phyloP scores from a whole-genome alignment of 2,113 vertebrate genomes.

The Rafetus swinhoei region DNA sequence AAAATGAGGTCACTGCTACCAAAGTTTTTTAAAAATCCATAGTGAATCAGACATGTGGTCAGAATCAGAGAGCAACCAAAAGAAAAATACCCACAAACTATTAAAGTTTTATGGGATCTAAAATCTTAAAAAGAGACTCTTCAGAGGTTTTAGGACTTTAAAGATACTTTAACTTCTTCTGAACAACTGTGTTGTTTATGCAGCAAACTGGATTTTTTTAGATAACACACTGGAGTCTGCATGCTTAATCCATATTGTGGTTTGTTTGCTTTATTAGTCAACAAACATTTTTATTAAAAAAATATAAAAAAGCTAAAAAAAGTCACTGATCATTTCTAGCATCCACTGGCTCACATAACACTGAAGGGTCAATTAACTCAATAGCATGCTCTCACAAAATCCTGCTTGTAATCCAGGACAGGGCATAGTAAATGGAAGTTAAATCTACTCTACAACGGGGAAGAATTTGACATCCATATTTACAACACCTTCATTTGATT shows the following conservation, averaged over 20 bases:
- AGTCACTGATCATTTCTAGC: constrained; percentile 15
- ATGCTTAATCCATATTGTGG: background rate
- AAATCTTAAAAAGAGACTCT: constrained; percentile 54
- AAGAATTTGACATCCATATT: constrained; percentile 28
- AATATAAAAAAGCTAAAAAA: background rate
- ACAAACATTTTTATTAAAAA: constrained; percentile 22
- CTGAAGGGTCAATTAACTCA: constrained; percentile 5
- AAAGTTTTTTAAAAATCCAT: constrained; percentile 67
- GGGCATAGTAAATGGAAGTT: background rate
- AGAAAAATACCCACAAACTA: background rate
- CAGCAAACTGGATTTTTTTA: constrained; percentile 22
- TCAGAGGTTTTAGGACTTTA: background rate
- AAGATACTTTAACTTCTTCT: constrained; percentile 20
- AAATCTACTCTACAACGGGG: background rate
- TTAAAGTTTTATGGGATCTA: constrained; percentile 37
- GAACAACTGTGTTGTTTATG: background rate
- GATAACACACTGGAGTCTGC: background rate
- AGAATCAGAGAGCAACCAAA: constrained; percentile 64
- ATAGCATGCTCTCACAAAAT: background rate
- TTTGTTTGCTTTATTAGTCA: constrained; percentile 17
- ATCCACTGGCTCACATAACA: background rate
- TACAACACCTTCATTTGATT: background rate
- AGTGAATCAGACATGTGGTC: constrained; percentile 69
- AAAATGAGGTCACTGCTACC: constrained; percentile 76
- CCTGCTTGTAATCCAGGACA: background rate